These are phyloP conservation scores for Tamias sibiricus DNA, from an alignment of 2,113 vertebrate genomes.

Conservation along the genomic window DNA sequence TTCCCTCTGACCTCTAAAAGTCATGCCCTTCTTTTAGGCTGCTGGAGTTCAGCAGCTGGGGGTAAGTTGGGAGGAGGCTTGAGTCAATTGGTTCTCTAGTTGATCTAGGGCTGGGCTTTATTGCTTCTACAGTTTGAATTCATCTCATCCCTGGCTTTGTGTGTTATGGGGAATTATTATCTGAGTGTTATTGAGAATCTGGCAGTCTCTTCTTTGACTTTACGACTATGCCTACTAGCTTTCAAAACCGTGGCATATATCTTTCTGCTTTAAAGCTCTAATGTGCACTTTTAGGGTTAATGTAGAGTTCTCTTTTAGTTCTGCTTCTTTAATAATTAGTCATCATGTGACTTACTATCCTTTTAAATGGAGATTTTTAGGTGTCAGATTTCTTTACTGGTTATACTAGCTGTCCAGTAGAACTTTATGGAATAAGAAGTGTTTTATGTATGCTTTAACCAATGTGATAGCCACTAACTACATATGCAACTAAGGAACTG, in stretches of 20 bases:
- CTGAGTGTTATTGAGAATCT: not conserved
- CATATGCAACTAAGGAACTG: not conserved
- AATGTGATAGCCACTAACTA: not conserved
- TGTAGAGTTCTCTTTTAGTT: not conserved
- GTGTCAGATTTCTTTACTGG: not conserved
- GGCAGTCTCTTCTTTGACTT: not conserved
- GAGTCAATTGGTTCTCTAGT: not conserved
- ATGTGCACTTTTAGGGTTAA: not conserved
- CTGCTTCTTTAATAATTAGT: not conserved
- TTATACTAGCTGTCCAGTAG: not conserved
- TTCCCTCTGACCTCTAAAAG: not conserved
- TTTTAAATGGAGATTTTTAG: slow-evolving; percentile 40
- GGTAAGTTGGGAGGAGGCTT: not conserved
- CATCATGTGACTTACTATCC: not conserved
- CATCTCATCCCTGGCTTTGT: not conserved
- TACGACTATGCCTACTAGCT: not conserved
- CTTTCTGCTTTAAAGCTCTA: not conserved
- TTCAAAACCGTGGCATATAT: not conserved
- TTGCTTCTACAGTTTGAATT: not conserved
- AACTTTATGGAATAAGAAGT: not conserved
- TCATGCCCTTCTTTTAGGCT: not conserved
- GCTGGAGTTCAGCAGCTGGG: not conserved
- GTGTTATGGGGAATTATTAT: not conserved
- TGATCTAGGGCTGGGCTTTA: not conserved
- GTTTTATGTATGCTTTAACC: not conserved